These are phyloP conservation scores for Phengaris alcon DNA, from an alignment of 2,888 invertebrate genomes.

Conservation along the genomic window DNA sequence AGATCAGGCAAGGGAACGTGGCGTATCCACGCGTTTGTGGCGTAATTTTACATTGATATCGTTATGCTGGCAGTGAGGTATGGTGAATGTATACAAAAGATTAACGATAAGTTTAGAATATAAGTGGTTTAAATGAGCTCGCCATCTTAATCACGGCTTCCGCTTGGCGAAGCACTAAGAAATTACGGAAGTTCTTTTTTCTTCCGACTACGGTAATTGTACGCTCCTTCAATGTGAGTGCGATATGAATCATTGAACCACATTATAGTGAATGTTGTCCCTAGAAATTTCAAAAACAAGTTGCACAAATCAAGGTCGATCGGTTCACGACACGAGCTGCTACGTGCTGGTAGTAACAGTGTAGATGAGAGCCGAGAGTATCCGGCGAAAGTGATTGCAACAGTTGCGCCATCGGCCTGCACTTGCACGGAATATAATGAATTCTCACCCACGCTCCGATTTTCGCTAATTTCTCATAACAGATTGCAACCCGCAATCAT, in stretches of 20 bases:
- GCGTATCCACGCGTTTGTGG: background rate
- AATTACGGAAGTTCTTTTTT: constrained; percentile 55
- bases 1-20: constrained; percentile 4
- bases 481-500: constrained; percentile 46
- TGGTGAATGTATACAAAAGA: constrained; percentile 5
- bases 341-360: background rate
- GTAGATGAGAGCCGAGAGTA: constrained; percentile 45
- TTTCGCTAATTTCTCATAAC: constrained; percentile 69
- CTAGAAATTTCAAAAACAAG: constrained; percentile 22
- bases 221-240: constrained; percentile 44
- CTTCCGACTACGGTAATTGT: constrained; percentile 58
- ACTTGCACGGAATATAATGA: constrained; percentile 60
- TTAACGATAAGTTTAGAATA: constrained; percentile 17
- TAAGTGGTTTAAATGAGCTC: constrained; percentile 22
- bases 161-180: constrained; percentile 49
- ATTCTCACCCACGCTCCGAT: constrained; percentile 71
- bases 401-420: constrained; percentile 65
- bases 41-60: background rate
- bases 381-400: constrained; percentile 67
- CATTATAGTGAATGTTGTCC: constrained; percentile 36
- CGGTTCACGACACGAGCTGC: constrained; percentile 9
- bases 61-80: constrained; percentile 9
- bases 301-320: constrained; percentile 8
- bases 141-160: constrained; percentile 49
- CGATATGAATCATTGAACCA: constrained; percentile 51